phyloP scores from a whole-genome alignment of 1,140 invertebrate species.

The Eriocheir sinensis region DNA sequence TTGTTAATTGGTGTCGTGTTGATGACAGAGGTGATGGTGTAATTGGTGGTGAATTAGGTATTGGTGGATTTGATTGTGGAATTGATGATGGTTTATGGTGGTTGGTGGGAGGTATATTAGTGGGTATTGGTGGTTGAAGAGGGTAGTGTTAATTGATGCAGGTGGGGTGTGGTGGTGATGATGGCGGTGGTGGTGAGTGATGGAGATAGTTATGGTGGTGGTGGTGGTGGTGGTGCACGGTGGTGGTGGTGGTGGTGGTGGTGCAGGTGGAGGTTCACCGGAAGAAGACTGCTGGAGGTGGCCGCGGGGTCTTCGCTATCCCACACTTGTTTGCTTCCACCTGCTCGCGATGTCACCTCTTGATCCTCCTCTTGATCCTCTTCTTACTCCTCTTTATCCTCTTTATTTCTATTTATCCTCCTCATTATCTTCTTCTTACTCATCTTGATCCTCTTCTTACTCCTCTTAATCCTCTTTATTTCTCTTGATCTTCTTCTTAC shows the following conservation, averaged over 20 bases:
- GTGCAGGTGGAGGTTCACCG: neutral
- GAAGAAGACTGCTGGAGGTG: neutral
- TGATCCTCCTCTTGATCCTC: neutral
- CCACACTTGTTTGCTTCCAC: neutral
- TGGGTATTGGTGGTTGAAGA: neutral
- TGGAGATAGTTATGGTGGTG: too few species aligned
- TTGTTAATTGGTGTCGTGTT: neutral
- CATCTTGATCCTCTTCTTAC: too few species aligned
- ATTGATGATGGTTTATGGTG: neutral
- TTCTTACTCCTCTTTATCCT: neutral
- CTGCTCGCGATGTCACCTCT: conserved; percentile 17
- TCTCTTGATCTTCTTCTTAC: too few species aligned
- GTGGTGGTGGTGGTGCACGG: neutral
- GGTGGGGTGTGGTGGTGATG: neutral
- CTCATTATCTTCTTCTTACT: too few species aligned
- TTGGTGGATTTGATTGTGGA: too few species aligned
- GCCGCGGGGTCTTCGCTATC: neutral
- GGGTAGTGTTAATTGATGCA: neutral
- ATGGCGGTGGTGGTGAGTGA: neutral
- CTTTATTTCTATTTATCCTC: too few species aligned
- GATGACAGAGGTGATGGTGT: conserved; percentile 7
- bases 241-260: neutral
- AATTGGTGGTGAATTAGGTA: neutral
- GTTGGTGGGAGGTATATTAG: too few species aligned
- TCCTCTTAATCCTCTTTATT: too few species aligned